Base-by-base conservation (phyloP, 2,797 vertebrate species). In the Sphaeramia orbicularis region DNA sequence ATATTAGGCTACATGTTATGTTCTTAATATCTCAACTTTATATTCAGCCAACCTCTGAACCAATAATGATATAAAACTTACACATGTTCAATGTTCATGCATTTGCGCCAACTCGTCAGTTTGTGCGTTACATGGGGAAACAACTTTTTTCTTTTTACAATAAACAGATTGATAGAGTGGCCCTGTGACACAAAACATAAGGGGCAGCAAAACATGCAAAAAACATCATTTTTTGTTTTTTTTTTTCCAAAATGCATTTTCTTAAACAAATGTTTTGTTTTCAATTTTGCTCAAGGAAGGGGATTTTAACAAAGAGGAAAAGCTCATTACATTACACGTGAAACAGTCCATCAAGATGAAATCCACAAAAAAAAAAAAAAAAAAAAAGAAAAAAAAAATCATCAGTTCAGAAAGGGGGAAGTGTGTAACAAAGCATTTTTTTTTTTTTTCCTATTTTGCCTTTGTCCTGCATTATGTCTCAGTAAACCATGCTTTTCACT, bases 171-270 rank as follows among this genome's bases (percentile, higher is more conserved):
- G 47, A 77, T 64, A 65, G 74, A 81, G 59, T 74, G 80, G 80
- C 83, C 60, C 27, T 1, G 78, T 80, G 84, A 88, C 76, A 86
- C 56, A 82, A 85, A 83, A 86, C 52, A 58, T 70, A 77, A 78
- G 71, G 78, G 77, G 79, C 56, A 84, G 80, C 65, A 70, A 78
- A 85, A 87, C 89, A 92, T 92, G 91, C 92, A 89, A 71, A 78
- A 65, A 57, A 81, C 50, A 56, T 5, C 12, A 36, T 69, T 10
- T 58, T 37, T 50, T 54, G 42, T 58, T 55, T 18, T 62, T 71
- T 74, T 56, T 55, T 63, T 54, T 19, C 35, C 66, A 69, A 86
- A 88, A 86, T 78, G 56, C 64, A 65, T 79, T 79, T 90, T 63
- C 61, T 74, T 74, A 42, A 76, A 76, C 47, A 77, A 85, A 80